Percentiles rank a stretch among this genome's conserved stretches.
Evolutionary conservation across 2,888 invertebrate species (phyloP).

Genomic region (Napeogenes inachia): DNA sequence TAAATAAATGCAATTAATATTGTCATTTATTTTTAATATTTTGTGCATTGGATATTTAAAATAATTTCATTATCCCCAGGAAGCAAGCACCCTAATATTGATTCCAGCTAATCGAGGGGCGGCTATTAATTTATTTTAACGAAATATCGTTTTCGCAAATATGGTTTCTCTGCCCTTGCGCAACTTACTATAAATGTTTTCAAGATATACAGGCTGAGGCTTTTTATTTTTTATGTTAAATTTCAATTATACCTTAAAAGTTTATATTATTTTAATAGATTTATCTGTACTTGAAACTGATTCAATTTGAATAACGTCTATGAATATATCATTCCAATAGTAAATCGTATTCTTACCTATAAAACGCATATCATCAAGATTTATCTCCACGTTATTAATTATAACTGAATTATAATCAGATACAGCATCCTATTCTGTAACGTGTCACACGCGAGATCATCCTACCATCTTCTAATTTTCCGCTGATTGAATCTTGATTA

Average conservation of each 20-base stretch:
- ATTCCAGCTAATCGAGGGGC: conserved; percentile 32
- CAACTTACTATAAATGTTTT: conserved; percentile 23
- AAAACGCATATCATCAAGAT: no score
- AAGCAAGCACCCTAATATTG: conserved; percentile 15
- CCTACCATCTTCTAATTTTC: conserved; percentile 15
- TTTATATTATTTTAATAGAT: no score
- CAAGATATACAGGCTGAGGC: conserved; percentile 16
- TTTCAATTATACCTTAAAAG: no score
- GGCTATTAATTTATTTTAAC: conserved; percentile 39
- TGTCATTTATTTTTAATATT: no score
- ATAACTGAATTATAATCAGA: no score
- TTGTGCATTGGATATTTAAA: conserved; percentile 16
- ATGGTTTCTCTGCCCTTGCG: conserved; percentile 32
- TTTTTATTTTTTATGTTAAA: not conserved
- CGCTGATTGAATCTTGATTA: conserved; percentile 20
- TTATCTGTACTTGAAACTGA: no score
- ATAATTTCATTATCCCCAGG: conserved; percentile 23
- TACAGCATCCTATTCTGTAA: no score
- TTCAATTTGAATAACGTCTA: no score
- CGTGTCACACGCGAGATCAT: conserved; percentile 14
- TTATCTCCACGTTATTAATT: no score
- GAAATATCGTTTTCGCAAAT: conserved; percentile 39
- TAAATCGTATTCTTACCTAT: no score
- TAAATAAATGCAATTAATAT: no score
- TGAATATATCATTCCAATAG: no score